Conservation (phyloP, 2,888 invertebrate species). For the Morpho achilles region DNA sequence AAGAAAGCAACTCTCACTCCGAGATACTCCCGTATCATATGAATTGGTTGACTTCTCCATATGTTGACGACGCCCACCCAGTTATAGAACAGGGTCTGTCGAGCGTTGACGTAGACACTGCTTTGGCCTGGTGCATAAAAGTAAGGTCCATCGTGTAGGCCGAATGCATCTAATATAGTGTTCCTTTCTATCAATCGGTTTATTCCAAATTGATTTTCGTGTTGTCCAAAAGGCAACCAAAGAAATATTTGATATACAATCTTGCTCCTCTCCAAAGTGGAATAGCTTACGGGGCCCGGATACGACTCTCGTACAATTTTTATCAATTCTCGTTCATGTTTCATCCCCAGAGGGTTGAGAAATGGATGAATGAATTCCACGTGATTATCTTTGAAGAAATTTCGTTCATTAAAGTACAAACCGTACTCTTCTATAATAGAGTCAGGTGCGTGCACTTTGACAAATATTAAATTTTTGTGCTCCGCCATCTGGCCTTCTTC, state of each 20-base stretch:
- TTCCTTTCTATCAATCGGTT: constrained; percentile 20
- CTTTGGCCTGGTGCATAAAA: constrained; percentile 27
- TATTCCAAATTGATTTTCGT: constrained; percentile 27
- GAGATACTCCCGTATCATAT: constrained; percentile 20
- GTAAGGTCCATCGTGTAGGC: constrained; percentile 34
- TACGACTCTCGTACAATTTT: constrained; percentile 28
- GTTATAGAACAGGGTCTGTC: constrained; percentile 36
- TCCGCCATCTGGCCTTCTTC: constrained; percentile 24
- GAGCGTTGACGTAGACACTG: constrained; percentile 40
- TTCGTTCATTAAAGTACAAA: constrained; percentile 7
- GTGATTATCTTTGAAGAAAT: constrained; percentile 14
- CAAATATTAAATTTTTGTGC: constrained; percentile 35
- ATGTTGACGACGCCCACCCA: constrained; percentile 18
- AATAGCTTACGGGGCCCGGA: constrained; percentile 26
- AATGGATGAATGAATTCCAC: constrained; percentile 26
- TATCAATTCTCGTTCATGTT: constrained; percentile 24
- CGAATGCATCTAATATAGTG: constrained; percentile 30
- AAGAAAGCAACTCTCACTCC: constrained; percentile 2
- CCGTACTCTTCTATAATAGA: constrained; percentile 30
- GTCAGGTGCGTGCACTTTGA: constrained; percentile 47
- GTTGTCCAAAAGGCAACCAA: constrained; percentile 28
- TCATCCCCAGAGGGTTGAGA: constrained; percentile 15
- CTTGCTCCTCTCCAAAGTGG: constrained; percentile 30
- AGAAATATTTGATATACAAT: constrained; percentile 32
- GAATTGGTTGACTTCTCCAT: constrained; percentile 16